These are phyloP conservation scores for Callithrix jacchus DNA, from an alignment of 2,113 vertebrate species.

Conservation along the genomic window DNA sequence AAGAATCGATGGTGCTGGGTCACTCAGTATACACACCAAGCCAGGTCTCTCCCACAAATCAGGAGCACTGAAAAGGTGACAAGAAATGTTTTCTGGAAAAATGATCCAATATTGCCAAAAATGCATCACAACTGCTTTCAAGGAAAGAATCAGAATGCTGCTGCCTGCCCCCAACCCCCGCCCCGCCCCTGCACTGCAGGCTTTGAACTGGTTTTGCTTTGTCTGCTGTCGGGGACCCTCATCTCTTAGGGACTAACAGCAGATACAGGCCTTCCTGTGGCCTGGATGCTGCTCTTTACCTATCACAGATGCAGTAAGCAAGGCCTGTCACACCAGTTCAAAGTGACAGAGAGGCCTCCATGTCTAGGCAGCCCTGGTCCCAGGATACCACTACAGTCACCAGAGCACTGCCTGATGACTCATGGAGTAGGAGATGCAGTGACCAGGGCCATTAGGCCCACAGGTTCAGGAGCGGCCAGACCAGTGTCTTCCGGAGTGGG, in stretches of 20 bases:
- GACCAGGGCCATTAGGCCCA: not conserved
- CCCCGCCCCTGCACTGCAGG: not conserved
- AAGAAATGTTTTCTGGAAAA: not conserved
- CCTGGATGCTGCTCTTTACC: not conserved
- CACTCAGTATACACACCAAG: not conserved
- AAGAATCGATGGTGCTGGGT: not conserved
- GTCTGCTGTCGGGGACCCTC: not conserved
- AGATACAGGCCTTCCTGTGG: not conserved
- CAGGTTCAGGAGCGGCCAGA: not conserved
- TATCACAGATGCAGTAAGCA: not conserved
- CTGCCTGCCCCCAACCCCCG: not conserved
- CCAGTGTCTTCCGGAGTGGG: not conserved
- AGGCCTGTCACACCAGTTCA: not conserved
- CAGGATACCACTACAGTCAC: not conserved
- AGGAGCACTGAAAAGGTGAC: not conserved
- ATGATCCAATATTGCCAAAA: not conserved
- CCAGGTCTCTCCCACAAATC: not conserved
- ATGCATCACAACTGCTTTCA: not conserved
- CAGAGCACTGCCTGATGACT: not conserved
- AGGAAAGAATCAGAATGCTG: not conserved
- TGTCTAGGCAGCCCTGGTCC: not conserved
- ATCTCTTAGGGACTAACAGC: not conserved
- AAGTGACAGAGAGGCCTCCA: not conserved
- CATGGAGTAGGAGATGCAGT: not conserved
- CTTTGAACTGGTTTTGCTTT: not conserved